phyloP scores from a whole-genome alignment of 2,797 vertebrate species.

The Sebastiscus albofasciatus region DNA sequence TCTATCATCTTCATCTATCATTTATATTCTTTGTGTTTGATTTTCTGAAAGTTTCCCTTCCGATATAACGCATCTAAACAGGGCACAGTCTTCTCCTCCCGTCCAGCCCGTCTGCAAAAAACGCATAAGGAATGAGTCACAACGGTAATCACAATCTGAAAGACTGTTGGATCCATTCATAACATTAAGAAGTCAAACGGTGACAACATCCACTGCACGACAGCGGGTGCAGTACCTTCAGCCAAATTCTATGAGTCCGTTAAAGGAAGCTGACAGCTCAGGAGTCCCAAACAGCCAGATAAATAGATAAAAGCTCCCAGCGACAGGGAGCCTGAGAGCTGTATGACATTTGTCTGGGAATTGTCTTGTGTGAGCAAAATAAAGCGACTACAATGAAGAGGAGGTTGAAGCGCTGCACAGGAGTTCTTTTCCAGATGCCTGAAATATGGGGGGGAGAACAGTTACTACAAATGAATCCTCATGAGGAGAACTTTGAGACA shows the following conservation, averaged over 20 bases:
- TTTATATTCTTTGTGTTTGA: not conserved
- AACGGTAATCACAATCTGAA: conserved; percentile 18
- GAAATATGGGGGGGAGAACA: not conserved
- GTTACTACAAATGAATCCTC: conserved; percentile 32
- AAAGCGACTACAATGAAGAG: conserved; percentile 38
- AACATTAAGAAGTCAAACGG: conserved; percentile 34
- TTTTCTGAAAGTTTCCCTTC: not conserved
- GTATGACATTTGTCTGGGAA: conserved; percentile 69
- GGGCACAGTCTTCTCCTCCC: not conserved
- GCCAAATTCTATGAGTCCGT: conserved; percentile 43
- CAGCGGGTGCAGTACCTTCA: conserved; percentile 27
- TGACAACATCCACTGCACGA: conserved; percentile 18
- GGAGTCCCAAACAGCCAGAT: conserved; percentile 50
- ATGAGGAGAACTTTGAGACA: conserved; percentile 6
- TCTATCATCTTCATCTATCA: not conserved
- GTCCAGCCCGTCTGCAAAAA: not conserved
- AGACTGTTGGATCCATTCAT: conserved; percentile 22
- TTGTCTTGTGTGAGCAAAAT: conserved; percentile 58
- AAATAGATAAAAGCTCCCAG: conserved; percentile 65
- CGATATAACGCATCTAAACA: not conserved
- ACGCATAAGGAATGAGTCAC: not conserved
- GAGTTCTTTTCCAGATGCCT: not conserved
- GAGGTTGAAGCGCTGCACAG: conserved; percentile 8
- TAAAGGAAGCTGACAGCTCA: conserved; percentile 57
- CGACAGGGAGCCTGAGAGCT: conserved; percentile 48